Conservation (phyloP, 2,797 vertebrate species). For the Dendrocincla tyrannina region DNA sequence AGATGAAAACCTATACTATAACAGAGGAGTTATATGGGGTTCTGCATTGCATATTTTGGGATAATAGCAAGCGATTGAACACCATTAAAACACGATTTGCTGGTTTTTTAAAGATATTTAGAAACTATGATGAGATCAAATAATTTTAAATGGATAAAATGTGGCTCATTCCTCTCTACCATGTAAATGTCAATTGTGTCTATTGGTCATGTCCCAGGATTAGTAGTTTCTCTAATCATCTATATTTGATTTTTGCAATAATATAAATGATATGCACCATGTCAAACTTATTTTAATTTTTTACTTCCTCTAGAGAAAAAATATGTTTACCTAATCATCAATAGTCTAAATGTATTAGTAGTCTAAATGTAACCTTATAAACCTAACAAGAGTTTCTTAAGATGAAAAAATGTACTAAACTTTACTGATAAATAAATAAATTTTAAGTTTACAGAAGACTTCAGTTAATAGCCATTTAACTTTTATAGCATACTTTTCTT, state of each 20-base stretch:
- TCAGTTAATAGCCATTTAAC: background rate
- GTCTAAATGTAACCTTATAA: background rate
- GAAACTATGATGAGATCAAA: background rate
- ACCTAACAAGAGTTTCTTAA: background rate
- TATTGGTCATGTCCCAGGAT: background rate
- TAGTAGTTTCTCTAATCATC: background rate
- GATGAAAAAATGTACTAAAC: background rate
- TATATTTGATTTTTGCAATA: background rate
- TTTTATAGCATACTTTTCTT: background rate
- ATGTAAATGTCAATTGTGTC: background rate
- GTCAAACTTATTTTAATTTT: background rate
- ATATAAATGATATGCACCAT: background rate
- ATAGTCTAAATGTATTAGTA: background rate
- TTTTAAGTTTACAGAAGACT: background rate
- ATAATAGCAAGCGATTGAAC: background rate
- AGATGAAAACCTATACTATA: background rate
- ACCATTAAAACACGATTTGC: background rate
- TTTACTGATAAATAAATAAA: background rate
- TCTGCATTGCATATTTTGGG: background rate
- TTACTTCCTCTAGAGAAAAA: background rate
- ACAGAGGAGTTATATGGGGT: background rate
- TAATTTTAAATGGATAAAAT: background rate
- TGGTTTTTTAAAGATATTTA: background rate
- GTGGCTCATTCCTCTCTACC: fast-evolving
- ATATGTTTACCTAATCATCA: background rate